phyloP scores from a whole-genome alignment of 2,797 vertebrate species.

The Enteromius paludinosus region DNA sequence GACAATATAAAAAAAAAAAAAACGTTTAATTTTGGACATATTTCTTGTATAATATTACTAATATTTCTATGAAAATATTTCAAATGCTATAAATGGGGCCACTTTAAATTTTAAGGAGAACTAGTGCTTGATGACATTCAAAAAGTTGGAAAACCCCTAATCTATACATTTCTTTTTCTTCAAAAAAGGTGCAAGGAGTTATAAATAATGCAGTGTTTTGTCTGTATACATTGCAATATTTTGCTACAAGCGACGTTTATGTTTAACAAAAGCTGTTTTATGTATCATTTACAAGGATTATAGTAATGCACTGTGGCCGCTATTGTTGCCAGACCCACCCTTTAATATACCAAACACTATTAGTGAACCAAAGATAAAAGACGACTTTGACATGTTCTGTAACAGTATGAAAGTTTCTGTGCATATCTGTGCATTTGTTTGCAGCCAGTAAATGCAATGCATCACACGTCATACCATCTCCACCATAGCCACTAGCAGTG shows the following conservation, averaged over 20 bases:
- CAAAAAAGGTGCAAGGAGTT: background rate
- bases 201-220: background rate
- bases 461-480: slow-evolving; percentile 65
- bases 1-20: background rate
- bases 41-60: background rate
- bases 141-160: slow-evolving; percentile 13
- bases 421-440: slow-evolving; percentile 62
- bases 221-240: background rate
- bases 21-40: background rate
- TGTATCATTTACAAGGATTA: background rate
- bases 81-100: background rate
- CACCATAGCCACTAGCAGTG: slow-evolving; percentile 53
- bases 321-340: slow-evolving; percentile 65
- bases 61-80: background rate
- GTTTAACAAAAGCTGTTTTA: background rate
- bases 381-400: slow-evolving; percentile 20
- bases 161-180: background rate
- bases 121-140: background rate
- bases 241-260: background rate
- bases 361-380: slow-evolving; percentile 46
- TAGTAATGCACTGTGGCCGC: background rate
- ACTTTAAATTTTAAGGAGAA: background rate
- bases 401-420: slow-evolving; percentile 50
- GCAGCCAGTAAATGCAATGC: slow-evolving; percentile 73
- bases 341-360: slow-evolving; percentile 63